phyloP scores from a whole-genome alignment of 2,888 invertebrate genomes.

The Ophioninae sp. region DNA sequence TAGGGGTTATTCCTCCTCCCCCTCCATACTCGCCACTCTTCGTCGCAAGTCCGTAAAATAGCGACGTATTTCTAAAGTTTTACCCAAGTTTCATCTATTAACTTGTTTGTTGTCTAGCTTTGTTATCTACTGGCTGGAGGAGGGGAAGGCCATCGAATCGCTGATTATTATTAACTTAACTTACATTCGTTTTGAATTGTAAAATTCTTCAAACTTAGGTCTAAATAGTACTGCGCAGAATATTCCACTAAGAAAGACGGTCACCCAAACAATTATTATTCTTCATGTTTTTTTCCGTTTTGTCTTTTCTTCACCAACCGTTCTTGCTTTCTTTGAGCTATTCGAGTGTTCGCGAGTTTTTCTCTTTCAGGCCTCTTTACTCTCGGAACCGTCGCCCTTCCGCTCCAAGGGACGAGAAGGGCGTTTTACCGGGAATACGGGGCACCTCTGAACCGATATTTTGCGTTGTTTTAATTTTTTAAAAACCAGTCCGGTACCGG shows the following conservation, averaged over 20 bases:
- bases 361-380: neutral
- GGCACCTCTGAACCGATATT: conserved; percentile 6
- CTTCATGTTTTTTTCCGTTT: neutral
- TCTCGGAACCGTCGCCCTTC: neutral
- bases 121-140: too few species aligned
- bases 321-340: neutral
- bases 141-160: too few species aligned
- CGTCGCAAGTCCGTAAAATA: too few species aligned
- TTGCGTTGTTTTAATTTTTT: conserved; percentile 28
- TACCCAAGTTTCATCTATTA: too few species aligned
- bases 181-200: too few species aligned
- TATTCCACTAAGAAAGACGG: neutral
- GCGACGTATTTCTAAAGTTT: too few species aligned
- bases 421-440: neutral
- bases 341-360: neutral
- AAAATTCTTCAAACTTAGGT: too few species aligned
- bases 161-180: too few species aligned
- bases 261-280: neutral
- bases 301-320: conserved; percentile 25
- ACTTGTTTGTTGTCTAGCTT: too few species aligned
- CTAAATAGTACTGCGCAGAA: too few species aligned
- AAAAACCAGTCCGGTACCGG: conserved; percentile 5
- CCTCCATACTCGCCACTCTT: too few species aligned
- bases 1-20: too few species aligned
- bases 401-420: neutral